A percentile compares a stretch with the other conserved stretches of the same genome.
Conservation (phyloP, 2,113 vertebrate species). For the Amphilophus citrinellus region DNA sequence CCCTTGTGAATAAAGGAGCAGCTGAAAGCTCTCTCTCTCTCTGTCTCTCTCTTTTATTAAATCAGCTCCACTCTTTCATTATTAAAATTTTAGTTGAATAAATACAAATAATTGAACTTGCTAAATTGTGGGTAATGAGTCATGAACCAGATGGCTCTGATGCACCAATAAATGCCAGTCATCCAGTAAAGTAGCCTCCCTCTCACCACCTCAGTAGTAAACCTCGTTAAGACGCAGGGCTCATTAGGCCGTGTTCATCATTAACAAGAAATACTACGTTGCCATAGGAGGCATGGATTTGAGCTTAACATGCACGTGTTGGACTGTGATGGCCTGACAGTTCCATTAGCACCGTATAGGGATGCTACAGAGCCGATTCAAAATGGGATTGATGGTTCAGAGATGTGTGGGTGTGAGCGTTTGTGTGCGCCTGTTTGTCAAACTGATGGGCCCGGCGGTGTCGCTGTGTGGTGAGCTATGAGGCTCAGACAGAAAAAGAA, state of each 20-base stretch:
- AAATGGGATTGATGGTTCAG: slow-evolving; percentile 59
- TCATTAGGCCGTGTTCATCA: slow-evolving; percentile 42
- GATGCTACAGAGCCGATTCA: slow-evolving; percentile 24
- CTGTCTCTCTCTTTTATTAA: not conserved
- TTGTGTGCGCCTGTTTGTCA: slow-evolving; percentile 18
- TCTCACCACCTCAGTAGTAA: slow-evolving; percentile 36
- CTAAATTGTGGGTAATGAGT: slow-evolving; percentile 10
- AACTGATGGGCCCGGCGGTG: slow-evolving; percentile 29
- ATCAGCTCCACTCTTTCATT: not conserved
- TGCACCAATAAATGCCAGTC: slow-evolving; percentile 25
- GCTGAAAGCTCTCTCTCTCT: not conserved
- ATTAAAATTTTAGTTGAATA: slow-evolving; percentile 5
- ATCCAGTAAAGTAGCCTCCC: slow-evolving; percentile 21
- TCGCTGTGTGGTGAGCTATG: slow-evolving; percentile 39
- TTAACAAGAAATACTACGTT: slow-evolving; percentile 40
- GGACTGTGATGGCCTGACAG: slow-evolving; percentile 31
- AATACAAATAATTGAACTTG: slow-evolving; percentile 22
- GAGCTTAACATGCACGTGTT: not conserved
- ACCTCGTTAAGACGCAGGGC: slow-evolving; percentile 37
- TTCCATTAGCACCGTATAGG: slow-evolving; percentile 49
- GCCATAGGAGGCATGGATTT: slow-evolving; percentile 21
- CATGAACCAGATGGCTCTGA: slow-evolving; percentile 18
- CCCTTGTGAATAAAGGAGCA: not conserved
- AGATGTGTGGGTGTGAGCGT: not conserved
- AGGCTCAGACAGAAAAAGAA: slow-evolving; percentile 30